Evolutionary conservation across 2,113 vertebrate species (phyloP), one percentile per base, ranked within the genome.

Genomic region (Cyanocitta stelleri): DNA sequence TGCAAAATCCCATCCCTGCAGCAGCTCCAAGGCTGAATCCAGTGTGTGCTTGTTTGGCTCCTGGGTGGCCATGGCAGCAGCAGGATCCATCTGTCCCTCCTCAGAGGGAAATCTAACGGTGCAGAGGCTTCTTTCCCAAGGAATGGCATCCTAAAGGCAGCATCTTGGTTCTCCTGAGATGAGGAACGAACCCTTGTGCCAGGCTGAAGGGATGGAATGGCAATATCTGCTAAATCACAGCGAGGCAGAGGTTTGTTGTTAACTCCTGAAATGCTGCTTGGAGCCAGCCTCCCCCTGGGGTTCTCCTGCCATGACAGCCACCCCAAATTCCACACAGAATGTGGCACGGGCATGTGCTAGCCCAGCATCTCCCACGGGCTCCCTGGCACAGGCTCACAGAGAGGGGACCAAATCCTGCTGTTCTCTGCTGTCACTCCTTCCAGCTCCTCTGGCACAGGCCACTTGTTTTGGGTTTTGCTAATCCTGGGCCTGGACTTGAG

Each of bases 311-410:
- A 27, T 23, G 39, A 14, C 33, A 59, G 4, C 13, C 71, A 64
- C 7, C 48, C 55, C 48, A 20, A 61, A 46, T 24, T 4, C 9
- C 23, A 39, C 7, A 1, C 0, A 7, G 15, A 22, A 24, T 63
- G 16, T 33, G 55, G 52, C 69, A n/a, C 0, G 0, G 52, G 56
- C 29, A 22, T 17, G 32, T n/a, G 59, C 13, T 10, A 8, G 3
- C 13, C 29, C 46, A 24, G 52, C 27, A 3, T 6, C 66, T 78
- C 54, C 22, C 32, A 7, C 7, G 2, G 10, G 68, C 32, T 86
- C n/a, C 68, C 67, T 23, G 63, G 9, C 3, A 33, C 27, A 7
- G 1, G 0, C 22, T 61, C 16, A 32, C 2, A 6, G 23, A 44
- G 56, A 14, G 13, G 33, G 8, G 8, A 41, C n/a, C 32, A 26